A percentile compares a stretch with the other conserved stretches of the same genome.
phyloP scores from a whole-genome alignment of 2,797 vertebrate species.

The Otolemur crassicaudatus region DNA sequence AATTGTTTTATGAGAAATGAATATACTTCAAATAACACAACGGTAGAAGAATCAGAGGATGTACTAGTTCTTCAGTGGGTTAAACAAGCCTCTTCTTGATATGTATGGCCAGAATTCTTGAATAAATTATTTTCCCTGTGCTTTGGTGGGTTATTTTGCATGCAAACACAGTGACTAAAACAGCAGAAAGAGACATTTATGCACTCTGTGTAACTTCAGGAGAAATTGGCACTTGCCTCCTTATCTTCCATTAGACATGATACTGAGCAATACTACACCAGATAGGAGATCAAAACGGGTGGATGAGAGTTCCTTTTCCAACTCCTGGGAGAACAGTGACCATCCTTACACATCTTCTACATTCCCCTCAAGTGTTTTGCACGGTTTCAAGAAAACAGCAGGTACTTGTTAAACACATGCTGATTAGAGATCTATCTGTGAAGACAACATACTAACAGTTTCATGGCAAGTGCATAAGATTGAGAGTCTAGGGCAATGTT shows the following conservation, averaged over 20 bases:
- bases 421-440: background rate
- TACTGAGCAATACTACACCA: background rate
- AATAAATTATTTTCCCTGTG: background rate
- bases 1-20: conserved; percentile 8
- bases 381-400: conserved; percentile 3
- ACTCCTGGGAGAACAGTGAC: background rate
- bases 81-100: background rate
- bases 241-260: background rate
- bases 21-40: background rate
- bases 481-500: background rate
- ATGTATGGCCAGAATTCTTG: background rate
- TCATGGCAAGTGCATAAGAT: background rate
- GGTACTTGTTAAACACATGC: background rate
- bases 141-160: conserved; percentile 1
- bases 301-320: background rate
- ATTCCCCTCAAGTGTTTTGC: background rate
- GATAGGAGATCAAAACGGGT: background rate
- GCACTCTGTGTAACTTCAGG: background rate
- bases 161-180: background rate
- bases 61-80: background rate
- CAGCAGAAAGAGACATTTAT: background rate
- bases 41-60: background rate
- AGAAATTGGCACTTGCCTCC: background rate
- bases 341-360: background rate
- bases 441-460: background rate